Evolutionary conservation across 2,113 vertebrate genomes (phyloP), one percentile per base, ranked within the genome.

Genomic region (Ovis aries): DNA sequence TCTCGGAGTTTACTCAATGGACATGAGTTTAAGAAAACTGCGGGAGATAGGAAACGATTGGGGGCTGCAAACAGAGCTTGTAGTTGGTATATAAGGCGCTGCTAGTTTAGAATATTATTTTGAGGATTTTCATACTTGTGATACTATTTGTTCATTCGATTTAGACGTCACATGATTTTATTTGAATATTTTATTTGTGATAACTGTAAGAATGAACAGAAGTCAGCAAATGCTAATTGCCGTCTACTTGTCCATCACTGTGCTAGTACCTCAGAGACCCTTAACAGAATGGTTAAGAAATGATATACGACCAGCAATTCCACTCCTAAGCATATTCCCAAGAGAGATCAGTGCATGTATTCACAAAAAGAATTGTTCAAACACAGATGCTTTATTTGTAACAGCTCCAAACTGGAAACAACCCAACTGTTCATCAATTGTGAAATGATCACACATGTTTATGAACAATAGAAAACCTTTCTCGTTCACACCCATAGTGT

Each of bases 11-110:
- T 40, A 40, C 19, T 71, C 67, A 40, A 23, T 71, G 19, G 67
- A 40, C 67, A 40, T 23, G n/a, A 23, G 5, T 74, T 74, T 40
- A n/a, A 23, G 67, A 40, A 40, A 71, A 36, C n/a, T 40, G 19
- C 1, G 4, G n/a, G 67, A 40, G 9, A 40, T 40, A 71, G 67
- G 67, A 71, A 23, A 71, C 12, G 88, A 98, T 97, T 97, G 98
- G 97, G 96, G 97, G 98, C 94, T 97, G 83, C 96, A 97, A 98
- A 95, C 52, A 94, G 67, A 96, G 52, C 95, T 98, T 98, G 90
- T 98, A 88, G 97, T 45, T 98, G 94, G 7, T 87, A 40, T 29
- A 36, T 74, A 91, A 84, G 12, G 52, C 16, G 64, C 62, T 27
- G 57, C 15, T 82, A 17, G 15, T 97, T 93, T 98, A 97, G 93